These are phyloP conservation scores for Parazoanthus darwini DNA, from an alignment of 92 coral and sea anemone species.

Conservation along the genomic window DNA sequence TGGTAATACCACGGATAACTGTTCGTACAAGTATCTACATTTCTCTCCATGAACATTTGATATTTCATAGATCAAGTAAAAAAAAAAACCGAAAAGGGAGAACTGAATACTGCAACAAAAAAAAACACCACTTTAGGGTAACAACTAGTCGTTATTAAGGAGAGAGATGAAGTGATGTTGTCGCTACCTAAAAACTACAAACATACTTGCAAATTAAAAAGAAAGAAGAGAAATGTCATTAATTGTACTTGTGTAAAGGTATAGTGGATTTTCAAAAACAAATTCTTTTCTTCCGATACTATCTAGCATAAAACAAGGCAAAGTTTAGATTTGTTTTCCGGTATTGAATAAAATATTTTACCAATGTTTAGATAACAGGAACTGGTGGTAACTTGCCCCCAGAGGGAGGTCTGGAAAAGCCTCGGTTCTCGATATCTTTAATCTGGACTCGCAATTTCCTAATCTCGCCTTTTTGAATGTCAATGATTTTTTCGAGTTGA, in stretches of 20 bases:
- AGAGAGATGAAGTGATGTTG: background rate
- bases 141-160: background rate
- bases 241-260: too few relatives aligned
- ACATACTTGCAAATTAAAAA: too few relatives aligned
- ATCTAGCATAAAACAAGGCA: background rate
- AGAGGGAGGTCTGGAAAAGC: constrained; percentile 85
- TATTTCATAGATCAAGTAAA: too few relatives aligned
- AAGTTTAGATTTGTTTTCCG: background rate
- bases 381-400: constrained; percentile 93
- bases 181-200: too few relatives aligned
- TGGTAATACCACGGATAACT: background rate
- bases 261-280: background rate
- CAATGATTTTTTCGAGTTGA: constrained; percentile 88
- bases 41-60: background rate
- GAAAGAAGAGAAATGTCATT: too few relatives aligned
- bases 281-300: background rate
- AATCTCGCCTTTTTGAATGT: constrained; percentile 92
- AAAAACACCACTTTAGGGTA: background rate
- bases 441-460: constrained; percentile 90
- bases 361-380: constrained; percentile 58
- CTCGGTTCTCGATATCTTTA: constrained; percentile 79
- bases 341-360: background rate
- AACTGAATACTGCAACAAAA: background rate
- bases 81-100: too few relatives aligned
- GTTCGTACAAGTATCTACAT: background rate